A percentile compares a stretch with the other conserved stretches of the same genome.
Evolutionary conservation across 2,888 invertebrate species (phyloP).

Genomic region (Xylocampa areola): DNA sequence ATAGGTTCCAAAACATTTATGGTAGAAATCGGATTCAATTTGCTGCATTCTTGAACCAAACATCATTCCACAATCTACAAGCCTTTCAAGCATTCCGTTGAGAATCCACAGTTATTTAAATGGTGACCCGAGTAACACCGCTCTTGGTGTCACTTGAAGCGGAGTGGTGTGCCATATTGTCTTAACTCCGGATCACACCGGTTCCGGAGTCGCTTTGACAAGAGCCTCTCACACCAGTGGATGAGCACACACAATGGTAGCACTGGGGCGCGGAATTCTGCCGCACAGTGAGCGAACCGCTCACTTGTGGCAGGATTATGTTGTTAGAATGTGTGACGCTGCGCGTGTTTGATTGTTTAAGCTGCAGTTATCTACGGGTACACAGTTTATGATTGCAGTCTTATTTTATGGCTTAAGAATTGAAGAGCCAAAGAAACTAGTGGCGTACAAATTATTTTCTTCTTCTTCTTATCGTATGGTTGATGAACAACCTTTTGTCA

Average conservation of each 20-base stretch:
- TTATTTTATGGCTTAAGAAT: too few relatives aligned
- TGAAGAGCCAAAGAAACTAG: not conserved
- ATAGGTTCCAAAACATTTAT: too few relatives aligned
- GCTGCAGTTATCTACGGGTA: not conserved
- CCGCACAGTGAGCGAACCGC: slow-evolving; percentile 16
- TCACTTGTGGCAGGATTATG: slow-evolving; percentile 14
- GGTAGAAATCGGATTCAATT: too few relatives aligned
- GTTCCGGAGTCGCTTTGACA: slow-evolving; percentile 48
- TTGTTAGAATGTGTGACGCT: slow-evolving; percentile 3
- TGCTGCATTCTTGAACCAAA: slow-evolving; percentile 14
- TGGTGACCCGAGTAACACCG: slow-evolving; percentile 52
- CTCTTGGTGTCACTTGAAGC: slow-evolving; percentile 38
- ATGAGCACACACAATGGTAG: slow-evolving; percentile 46
- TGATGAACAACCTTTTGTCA: too few relatives aligned
- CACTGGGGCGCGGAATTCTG: slow-evolving; percentile 34
- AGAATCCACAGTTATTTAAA: slow-evolving; percentile 48
- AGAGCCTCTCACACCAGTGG: slow-evolving; percentile 41
- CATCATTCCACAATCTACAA: slow-evolving; percentile 16
- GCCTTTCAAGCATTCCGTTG: slow-evolving; percentile 14
- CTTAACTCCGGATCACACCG: slow-evolving; percentile 55
- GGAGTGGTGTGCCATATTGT: slow-evolving; percentile 54
- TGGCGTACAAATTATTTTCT: too few relatives aligned
- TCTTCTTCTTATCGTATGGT: too few relatives aligned
- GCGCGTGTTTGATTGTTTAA: not conserved
- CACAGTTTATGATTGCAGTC: too few relatives aligned